phyloP scores from a whole-genome alignment of 2,797 vertebrate species.

The Pelochelys cantorii region DNA sequence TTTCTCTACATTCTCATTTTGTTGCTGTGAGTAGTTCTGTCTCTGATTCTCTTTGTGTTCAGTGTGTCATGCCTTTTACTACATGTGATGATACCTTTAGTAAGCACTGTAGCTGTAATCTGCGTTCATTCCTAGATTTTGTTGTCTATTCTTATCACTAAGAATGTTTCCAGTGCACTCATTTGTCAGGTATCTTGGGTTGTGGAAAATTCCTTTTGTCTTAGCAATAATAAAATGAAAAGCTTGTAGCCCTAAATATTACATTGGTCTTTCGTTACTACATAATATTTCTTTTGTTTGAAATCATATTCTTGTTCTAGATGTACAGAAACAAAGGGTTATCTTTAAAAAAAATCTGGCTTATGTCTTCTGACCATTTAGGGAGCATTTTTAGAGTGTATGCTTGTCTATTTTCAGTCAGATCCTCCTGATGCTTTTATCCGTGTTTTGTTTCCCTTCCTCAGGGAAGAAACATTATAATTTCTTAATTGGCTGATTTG shows the following conservation, averaged over 20 bases:
- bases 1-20: slow-evolving; percentile 46
- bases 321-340: background rate
- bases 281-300: background rate
- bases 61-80: background rate
- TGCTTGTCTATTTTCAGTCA: background rate
- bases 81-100: background rate
- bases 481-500: background rate
- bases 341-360: background rate
- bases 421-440: background rate
- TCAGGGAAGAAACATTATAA: background rate
- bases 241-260: background rate
- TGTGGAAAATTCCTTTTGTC: background rate
- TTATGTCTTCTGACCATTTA: fast-evolving
- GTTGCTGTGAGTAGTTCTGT: slow-evolving; percentile 37
- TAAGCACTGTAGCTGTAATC: background rate
- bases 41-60: background rate
- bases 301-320: background rate
- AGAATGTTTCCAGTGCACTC: background rate
- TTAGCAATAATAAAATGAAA: background rate
- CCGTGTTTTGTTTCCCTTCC: slow-evolving; percentile 14
- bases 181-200: background rate
- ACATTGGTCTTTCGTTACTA: background rate
- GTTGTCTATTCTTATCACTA: background rate
- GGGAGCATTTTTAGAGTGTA: background rate
- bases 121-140: background rate